Conservation (phyloP, 2,797 vertebrate species). For the Vireo griseus region DNA sequence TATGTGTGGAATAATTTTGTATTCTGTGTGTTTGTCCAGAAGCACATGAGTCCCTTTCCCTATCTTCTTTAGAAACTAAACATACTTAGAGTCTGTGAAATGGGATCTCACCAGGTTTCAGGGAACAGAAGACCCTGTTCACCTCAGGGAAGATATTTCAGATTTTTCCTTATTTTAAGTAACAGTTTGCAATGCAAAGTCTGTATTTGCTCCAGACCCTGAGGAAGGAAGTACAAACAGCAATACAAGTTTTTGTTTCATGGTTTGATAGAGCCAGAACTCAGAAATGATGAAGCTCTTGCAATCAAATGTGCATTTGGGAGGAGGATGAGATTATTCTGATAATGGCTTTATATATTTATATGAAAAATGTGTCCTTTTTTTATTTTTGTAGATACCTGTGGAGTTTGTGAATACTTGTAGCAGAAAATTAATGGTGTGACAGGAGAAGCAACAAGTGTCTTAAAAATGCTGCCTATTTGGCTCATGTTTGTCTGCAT, state of each 20-base stretch:
- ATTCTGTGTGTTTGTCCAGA: not conserved
- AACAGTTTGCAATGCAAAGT: not conserved
- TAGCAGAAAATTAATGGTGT: not conserved
- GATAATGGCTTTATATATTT: not conserved
- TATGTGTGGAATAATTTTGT: not conserved
- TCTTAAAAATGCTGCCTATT: not conserved
- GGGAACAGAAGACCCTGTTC: not conserved
- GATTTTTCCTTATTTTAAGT: not conserved
- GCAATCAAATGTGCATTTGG: not conserved
- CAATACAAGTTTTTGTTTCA: not conserved
- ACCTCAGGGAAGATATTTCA: not conserved
- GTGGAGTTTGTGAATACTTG: not conserved
- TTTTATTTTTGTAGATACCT: not conserved
- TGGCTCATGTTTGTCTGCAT: not conserved
- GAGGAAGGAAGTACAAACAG: not conserved
- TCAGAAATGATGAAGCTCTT: not conserved
- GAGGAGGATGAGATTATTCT: not conserved
- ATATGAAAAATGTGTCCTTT: not conserved
- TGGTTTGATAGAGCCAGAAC: not conserved
- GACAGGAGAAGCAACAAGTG: not conserved
- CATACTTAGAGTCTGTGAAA: not conserved
- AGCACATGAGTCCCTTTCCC: not conserved
- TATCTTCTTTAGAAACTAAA: not conserved
- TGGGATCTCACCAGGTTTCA: not conserved
- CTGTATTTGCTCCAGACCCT: not conserved